Evolutionary conservation across 1,140 invertebrate genomes (phyloP), one percentile per base, ranked within the genome.

Genomic region (Caligus rogercresseyi): DNA sequence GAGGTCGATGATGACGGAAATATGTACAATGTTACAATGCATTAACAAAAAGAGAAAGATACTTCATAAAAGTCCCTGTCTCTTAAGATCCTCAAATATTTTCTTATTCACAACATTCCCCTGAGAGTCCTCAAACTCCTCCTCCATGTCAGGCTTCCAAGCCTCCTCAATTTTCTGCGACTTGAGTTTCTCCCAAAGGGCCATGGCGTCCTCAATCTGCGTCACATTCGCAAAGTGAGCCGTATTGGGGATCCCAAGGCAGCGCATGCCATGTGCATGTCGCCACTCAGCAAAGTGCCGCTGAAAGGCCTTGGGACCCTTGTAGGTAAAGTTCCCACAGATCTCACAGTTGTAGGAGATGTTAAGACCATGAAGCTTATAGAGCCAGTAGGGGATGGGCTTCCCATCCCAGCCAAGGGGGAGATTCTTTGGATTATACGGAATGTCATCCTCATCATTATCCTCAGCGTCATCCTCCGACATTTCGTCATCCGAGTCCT

Each of bases 221-320:
- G 95, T 98, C 3, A 99, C 94, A 75, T 98, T 98, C 7, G 96
- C 94, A 78, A 99, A 99, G 78, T 99, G 96, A 11, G 96, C 94
- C 0, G 96, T 99, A 73, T 99, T 99, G 0, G 95, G 95, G 69
- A 99, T 98, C 4, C 95, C 93, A 1, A 99, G 78, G 75, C 96
- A 99, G 3, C 92, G 76, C 95, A 99, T 98, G 16, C 95, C 95
- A 75, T 99, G 94, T 25, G 96, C 94, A 76, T 99, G 96, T 59
- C 96, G 78, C 94, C 96, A 99, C 75, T 99, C 95, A 1, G 94
- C 92, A 78, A 99, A 99, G 77, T 99, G 96, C 58, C 91, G 79
- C 73, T 98, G 95, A 73, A 98, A 99, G n/a, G 95, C 94, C 75
- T 99, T 99, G 0, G 96, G 96, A 0, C 96, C 96, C 75, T 98